Evolutionary conservation across 1,140 invertebrate genomes (phyloP).

Genomic region (Drosophila miranda): DNA sequence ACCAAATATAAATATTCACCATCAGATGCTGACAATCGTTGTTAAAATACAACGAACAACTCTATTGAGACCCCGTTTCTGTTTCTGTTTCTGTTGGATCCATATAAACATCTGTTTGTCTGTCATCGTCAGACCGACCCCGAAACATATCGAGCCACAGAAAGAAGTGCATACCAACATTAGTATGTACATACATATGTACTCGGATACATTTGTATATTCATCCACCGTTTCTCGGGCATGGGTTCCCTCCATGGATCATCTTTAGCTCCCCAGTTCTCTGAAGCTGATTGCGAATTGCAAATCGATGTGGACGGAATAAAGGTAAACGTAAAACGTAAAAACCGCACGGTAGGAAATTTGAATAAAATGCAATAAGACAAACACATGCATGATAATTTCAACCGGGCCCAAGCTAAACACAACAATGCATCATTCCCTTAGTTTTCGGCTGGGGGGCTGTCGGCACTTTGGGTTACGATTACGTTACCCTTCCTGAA

Average conservation of each 20-base stretch:
- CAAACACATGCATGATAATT: conserved; percentile 78
- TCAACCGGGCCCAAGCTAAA: conserved; percentile 42
- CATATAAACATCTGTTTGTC: conserved; percentile 36
- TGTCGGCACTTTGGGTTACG: conserved; percentile 44
- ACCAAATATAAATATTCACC: conserved; percentile 65
- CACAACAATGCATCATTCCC: conserved; percentile 38
- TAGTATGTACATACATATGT: conserved; percentile 12
- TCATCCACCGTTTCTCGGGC: conserved; percentile 47
- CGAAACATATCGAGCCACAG: conserved; percentile 1
- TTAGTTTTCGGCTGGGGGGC: conserved; percentile 29
- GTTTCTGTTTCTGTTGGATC: conserved; percentile 12
- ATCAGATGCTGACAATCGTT: conserved; percentile 52
- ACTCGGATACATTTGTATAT: conserved; percentile 27
- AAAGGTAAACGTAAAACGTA: conserved; percentile 56
- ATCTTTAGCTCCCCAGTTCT: conserved; percentile 27
- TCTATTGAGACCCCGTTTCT: conserved; percentile 11
- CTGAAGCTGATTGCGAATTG: conserved; percentile 75
- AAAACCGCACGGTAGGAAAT: conserved; percentile 79
- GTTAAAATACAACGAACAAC: conserved; percentile 49
- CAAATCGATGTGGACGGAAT: conserved; percentile 72
- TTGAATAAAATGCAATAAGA: conserved; percentile 80
- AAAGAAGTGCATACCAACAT: conserved; percentile 17
- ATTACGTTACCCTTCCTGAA: conserved; percentile 5
- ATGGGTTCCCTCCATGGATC: conserved; percentile 1
- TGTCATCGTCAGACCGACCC: conserved; percentile 22